Base-by-base conservation (phyloP, 2,113 vertebrate species). In the Tragelaphus scriptus region DNA sequence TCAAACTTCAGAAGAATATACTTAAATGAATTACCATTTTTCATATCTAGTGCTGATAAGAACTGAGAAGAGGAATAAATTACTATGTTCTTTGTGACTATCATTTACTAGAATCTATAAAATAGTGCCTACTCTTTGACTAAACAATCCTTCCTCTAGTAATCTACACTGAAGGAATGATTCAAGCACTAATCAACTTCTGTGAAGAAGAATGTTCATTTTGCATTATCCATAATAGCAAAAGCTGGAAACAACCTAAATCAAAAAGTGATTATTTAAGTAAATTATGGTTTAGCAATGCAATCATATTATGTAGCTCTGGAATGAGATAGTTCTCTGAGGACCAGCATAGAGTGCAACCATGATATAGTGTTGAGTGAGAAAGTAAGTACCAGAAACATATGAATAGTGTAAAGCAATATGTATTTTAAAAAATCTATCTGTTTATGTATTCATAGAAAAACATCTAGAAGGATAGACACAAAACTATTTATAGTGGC, bases 371-470 rank as follows among this genome's bases (percentile, higher is more conserved):
- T 91, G 21, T 55, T 85, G 55, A 92, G 32, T 96, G 53, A 68
- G 90, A 96, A 94, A 93, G 40, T 95, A 93, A 44, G 30, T 85
- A 81, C 25, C 59, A 90, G 47, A 94, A 59, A 59, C 19, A 75
- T 75, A 98, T 96, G 89, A 97, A 89, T 87, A 75, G 49, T 58
- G 88, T 88, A 89, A 97, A 94, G 91, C 68, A 97, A 97, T 91
- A 95, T 91, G 92, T 90, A 44, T 15, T 94, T 87, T 5, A 65
- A 94, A 93, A 95, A 97, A 71, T 40, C 40, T 96, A 81, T 87
- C 96, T 97, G 65, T 77, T 98, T 98, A 95, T 89, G 55, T 98
- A 98, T 98, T 97, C 98, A 98, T 98, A 92, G 96, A 97, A 98
- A 82, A 98, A 96, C 85, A 88, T 95, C 96, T 95, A 94, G 94